A percentile compares a stretch with the other conserved stretches of the same genome.
Evolutionary conservation across 2,888 invertebrate genomes (phyloP).

Genomic region (Colostygia pectinataria): DNA sequence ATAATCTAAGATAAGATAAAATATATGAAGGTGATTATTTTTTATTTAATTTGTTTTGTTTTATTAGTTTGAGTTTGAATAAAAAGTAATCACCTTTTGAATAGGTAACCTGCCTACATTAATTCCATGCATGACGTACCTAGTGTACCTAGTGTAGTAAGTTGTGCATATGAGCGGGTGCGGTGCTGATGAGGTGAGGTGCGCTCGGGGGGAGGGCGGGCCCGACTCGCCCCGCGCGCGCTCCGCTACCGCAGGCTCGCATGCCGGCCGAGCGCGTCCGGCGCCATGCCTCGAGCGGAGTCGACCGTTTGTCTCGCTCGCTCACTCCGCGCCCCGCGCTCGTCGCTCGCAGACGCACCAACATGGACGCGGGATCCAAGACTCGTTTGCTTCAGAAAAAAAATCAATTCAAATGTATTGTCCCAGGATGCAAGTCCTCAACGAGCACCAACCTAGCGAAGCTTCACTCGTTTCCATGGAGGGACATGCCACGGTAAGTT

Average conservation of each 20-base stretch:
- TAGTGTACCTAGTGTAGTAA: background rate
- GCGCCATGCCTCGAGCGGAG: background rate
- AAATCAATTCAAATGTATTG: slow-evolving; percentile 21
- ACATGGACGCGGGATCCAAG: background rate
- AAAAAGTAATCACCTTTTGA: no score
- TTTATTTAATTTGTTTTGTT: no score
- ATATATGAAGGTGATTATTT: no score
- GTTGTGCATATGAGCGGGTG: no score
- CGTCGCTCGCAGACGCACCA: slow-evolving; percentile 3
- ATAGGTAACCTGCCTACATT: no score
- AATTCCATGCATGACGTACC: no score
- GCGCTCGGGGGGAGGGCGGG: background rate
- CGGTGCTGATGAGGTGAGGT: no score
- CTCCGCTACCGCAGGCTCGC: background rate
- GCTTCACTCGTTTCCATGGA: slow-evolving; percentile 21
- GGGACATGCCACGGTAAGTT: slow-evolving; percentile 20
- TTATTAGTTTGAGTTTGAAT: no score
- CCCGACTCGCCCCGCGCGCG: slow-evolving; percentile 1
- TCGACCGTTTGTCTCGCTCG: background rate
- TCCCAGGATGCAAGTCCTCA: slow-evolving; percentile 14
- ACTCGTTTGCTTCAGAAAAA: background rate
- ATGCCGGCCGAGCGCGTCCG: background rate
- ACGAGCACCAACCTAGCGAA: slow-evolving; percentile 15
- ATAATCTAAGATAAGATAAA: no score
- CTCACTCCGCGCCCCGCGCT: slow-evolving; percentile 14